Percentiles rank a stretch among this genome's conserved stretches.
Conservation (phyloP, 2,888 invertebrate species). For the Tetrapedia diversipes region DNA sequence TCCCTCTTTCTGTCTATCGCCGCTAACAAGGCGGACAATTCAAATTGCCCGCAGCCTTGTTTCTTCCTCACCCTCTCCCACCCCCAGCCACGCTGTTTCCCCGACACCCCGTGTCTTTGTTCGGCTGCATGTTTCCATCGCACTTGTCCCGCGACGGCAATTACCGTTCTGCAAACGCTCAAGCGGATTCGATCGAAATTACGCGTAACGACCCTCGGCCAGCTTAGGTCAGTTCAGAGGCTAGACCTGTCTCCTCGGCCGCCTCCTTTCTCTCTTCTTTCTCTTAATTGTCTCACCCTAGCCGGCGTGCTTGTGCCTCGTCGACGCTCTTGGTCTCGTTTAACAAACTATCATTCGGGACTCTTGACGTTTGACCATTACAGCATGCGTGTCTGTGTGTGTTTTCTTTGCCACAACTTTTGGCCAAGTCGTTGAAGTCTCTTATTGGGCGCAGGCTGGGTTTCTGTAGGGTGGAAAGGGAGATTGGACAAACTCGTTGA, state of each 20-base stretch:
- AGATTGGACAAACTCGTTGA: neutral
- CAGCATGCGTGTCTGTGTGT: too few relatives aligned
- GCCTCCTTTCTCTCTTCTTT: neutral
- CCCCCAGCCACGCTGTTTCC: neutral
- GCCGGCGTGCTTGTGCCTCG: neutral
- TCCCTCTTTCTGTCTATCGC: constrained; percentile 66
- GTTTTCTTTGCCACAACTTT: neutral
- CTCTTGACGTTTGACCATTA: neutral
- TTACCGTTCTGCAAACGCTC: constrained; percentile 51
- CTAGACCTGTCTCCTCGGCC: neutral
- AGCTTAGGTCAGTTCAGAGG: constrained; percentile 29
- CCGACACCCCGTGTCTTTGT: constrained; percentile 4
- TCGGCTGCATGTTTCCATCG: constrained; percentile 10
- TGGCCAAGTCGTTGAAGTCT: too few relatives aligned
- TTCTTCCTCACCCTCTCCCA: constrained; percentile 9
- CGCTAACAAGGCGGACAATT: constrained; percentile 75
- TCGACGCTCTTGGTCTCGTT: neutral
- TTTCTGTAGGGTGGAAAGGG: neutral
- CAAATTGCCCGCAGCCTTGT: constrained; percentile 64
- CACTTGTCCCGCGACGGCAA: constrained; percentile 58
- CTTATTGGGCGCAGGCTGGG: neutral
- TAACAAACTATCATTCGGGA: constrained; percentile 18
- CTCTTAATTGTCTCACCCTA: constrained; percentile 14
- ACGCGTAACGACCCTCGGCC: constrained; percentile 55
- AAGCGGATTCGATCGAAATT: constrained; percentile 62